Evolutionary conservation across 2,797 vertebrate species (phyloP).

Genomic region (Euthynnus affinis): DNA sequence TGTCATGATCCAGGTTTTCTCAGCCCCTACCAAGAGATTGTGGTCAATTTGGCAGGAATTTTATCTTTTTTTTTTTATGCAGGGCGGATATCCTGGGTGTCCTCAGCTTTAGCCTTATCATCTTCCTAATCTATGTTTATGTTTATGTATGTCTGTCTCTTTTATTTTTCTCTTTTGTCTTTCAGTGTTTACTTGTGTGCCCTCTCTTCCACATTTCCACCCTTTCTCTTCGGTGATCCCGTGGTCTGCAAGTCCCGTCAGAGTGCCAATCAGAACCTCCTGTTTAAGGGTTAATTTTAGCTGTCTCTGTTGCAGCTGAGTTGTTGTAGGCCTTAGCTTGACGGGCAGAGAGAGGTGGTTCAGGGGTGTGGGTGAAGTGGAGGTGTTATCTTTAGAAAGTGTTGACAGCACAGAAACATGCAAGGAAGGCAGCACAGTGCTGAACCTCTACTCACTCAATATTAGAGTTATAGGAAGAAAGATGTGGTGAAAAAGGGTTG

Average conservation of each 20-base stretch:
- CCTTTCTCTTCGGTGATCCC: background rate
- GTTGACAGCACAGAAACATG: constrained; percentile 79
- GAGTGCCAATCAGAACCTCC: constrained; percentile 40
- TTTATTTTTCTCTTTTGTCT: constrained; percentile 1
- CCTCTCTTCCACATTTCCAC: background rate
- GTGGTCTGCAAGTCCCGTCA: background rate
- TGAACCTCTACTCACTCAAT: constrained; percentile 21
- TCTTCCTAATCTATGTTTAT: background rate
- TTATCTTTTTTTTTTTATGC: constrained; percentile 22
- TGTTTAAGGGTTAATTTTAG: constrained; percentile 76
- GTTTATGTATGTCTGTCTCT: background rate
- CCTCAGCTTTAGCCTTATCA: constrained; percentile 4
- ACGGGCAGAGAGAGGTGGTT: constrained; percentile 50
- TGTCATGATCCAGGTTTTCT: constrained; percentile 30
- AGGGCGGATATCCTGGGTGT: constrained; percentile 12
- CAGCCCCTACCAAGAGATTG: constrained; percentile 4
- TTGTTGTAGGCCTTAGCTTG: constrained; percentile 47
- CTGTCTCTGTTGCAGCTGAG: constrained; percentile 33
- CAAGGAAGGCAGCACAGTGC: constrained; percentile 42
- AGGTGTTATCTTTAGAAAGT: constrained; percentile 84
- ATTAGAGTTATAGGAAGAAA: constrained; percentile 18
- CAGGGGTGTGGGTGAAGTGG: constrained; percentile 44
- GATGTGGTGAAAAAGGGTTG: background rate
- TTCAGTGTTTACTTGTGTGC: background rate
- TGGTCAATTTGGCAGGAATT: constrained; percentile 32